Base-by-base conservation (phyloP, 2,888 invertebrate genomes). In the Diadegma fenestrale region DNA sequence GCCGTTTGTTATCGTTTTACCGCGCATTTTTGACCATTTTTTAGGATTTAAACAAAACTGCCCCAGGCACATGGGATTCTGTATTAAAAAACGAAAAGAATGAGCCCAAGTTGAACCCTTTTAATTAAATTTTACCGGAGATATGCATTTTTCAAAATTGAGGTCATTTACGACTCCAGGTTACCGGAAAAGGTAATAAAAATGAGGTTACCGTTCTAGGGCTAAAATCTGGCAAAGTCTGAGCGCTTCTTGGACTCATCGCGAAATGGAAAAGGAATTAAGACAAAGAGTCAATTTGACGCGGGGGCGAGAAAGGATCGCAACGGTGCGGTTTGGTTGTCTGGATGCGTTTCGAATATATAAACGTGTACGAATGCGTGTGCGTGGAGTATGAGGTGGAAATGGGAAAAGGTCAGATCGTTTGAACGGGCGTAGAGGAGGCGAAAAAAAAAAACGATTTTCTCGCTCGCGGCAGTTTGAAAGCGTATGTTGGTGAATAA, bases 271-370 rank as follows among this genome's bases (percentile, higher is more conserved):
- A 58, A 58, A 58, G 4, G 26, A 58, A n/a, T n/a, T n/a, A n/a
- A 26, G 58, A 58, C 26, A 58, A 26, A 58, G 19, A 58, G 14
- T 26, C 14, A 26, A 58, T 58, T 58, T 26, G 12, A 58, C 26
- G 58, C 58, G 58, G 58, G 58, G 58, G 58, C 58, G 58, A 58
- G 58, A 22, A 58, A 58, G 58, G 58, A 58, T 58, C 58, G 58
- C 58, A 22, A 10, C 51, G 37, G 0, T 7, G 19, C 2, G 51
- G 26, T 14, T 54, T 58, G 4, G 14, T 14, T 22, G 54, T n/a
- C 54, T 10, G 22, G 22, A 7, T 12, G 22, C 3, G 2, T 26
- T 26, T 0, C 14, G 26, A n/a, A n/a, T n/a, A n/a, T 26, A 12
- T 5, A 26, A 5, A 26, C 58, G 14, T 26, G 26, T 26, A 14